Evolutionary conservation across 1,140 invertebrate genomes (phyloP).

Genomic region (Aphaenogaster rudis): DNA sequence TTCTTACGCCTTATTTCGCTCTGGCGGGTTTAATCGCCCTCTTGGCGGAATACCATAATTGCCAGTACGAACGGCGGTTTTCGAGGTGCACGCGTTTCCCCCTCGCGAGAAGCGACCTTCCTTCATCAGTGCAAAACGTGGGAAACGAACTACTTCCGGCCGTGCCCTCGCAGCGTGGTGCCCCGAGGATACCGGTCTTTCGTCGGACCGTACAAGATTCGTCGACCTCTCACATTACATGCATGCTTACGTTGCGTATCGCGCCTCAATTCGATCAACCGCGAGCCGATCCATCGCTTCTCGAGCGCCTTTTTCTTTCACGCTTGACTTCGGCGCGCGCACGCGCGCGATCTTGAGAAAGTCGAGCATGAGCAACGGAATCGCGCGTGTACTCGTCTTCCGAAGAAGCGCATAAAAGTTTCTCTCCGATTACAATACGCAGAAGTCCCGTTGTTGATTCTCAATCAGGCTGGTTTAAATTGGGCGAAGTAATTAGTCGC

Average conservation of each 20-base stretch:
- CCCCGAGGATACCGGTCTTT: background rate
- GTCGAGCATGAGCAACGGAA: conserved; percentile 43
- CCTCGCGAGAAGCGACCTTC: conserved; percentile 45
- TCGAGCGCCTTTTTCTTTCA: background rate
- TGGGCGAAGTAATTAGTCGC: background rate
- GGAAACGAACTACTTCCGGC: conserved; percentile 24
- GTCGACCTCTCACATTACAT: conserved; percentile 10
- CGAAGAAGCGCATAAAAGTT: background rate
- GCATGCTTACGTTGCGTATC: conserved; percentile 4
- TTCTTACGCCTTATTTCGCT: conserved; percentile 39
- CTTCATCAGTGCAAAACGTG: conserved; percentile 12
- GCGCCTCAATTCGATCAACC: background rate
- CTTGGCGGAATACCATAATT: conserved; percentile 27
- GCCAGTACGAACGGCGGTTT: background rate
- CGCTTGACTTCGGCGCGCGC: conserved; percentile 15
- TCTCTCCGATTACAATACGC: background rate
- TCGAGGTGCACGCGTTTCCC: conserved; percentile 28
- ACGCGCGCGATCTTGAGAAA: conserved; percentile 30
- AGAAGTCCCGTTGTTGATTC: background rate
- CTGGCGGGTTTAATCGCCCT: conserved; percentile 24
- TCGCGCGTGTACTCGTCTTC: background rate
- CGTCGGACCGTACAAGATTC: conserved; percentile 14
- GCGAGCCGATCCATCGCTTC: background rate
- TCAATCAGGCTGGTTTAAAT: background rate
- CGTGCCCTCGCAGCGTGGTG: background rate